Percentiles rank a stretch among this genome's conserved stretches.
Evolutionary conservation across 2,797 vertebrate genomes (phyloP).

Genomic region (Nothura maculosa): DNA sequence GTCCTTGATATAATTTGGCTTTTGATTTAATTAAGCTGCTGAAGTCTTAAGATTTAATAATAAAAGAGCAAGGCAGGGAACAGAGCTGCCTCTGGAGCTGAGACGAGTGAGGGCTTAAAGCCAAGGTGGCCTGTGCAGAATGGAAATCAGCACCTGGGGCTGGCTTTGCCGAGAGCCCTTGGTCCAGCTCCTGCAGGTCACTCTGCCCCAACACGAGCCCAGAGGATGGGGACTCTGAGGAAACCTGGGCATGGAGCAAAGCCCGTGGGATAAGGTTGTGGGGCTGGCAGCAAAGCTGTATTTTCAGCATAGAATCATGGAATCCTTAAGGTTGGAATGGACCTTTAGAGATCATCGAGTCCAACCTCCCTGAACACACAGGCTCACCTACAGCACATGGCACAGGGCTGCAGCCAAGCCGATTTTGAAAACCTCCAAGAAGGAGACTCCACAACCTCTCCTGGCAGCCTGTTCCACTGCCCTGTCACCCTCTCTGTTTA

Average conservation of each 20-base stretch:
- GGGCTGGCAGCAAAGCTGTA: background rate
- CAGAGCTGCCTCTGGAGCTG: background rate
- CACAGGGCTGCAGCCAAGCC: too few relatives aligned
- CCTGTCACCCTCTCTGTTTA: too few relatives aligned
- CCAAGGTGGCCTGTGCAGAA: background rate
- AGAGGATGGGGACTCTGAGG: background rate
- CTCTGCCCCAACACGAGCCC: background rate
- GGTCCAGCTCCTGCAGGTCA: background rate
- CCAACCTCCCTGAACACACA: too few relatives aligned
- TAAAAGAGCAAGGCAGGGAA: background rate
- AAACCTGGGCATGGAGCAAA: background rate
- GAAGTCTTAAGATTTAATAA: background rate
- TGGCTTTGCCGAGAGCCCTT: background rate
- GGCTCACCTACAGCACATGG: too few relatives aligned
- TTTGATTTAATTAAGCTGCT: background rate
- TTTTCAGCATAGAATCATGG: background rate
- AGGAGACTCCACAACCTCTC: too few relatives aligned
- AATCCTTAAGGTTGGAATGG: too few relatives aligned
- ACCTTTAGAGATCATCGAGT: too few relatives aligned
- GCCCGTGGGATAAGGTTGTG: rapidly evolving
- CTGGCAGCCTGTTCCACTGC: too few relatives aligned
- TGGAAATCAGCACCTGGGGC: background rate
- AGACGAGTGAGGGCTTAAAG: background rate
- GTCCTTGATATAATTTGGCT: background rate
- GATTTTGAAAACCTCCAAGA: too few relatives aligned